Evolutionary conservation across 1,140 invertebrate genomes (phyloP).

Genomic region (Drosophila willistoni): DNA sequence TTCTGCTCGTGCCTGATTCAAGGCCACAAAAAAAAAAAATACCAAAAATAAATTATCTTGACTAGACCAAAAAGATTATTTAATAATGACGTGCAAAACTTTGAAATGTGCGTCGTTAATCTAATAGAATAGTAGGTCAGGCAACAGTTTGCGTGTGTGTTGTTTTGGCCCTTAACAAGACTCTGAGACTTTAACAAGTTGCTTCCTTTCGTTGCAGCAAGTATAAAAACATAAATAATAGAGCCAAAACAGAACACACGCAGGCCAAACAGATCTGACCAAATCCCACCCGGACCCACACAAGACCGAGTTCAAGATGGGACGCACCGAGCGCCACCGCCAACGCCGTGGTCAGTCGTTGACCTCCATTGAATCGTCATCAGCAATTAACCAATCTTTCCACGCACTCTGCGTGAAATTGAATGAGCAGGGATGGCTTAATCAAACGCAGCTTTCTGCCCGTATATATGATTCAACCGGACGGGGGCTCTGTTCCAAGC

Average conservation of each 20-base stretch:
- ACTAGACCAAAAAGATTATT: constrained; percentile 45
- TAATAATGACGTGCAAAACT: constrained; percentile 56
- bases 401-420: constrained; percentile 56
- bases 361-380: neutral
- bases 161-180: constrained; percentile 64
- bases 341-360: constrained; percentile 19
- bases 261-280: constrained; percentile 19
- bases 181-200: constrained; percentile 48
- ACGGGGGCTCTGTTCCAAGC: constrained; percentile 71
- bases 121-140: constrained; percentile 45
- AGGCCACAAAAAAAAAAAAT: constrained; percentile 46
- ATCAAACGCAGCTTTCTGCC: constrained; percentile 53
- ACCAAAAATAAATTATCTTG: constrained; percentile 39
- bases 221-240: constrained; percentile 38
- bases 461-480: constrained; percentile 53
- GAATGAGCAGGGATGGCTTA: constrained; percentile 58
- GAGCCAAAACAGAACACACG: constrained; percentile 73
- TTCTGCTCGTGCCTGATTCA: constrained; percentile 32
- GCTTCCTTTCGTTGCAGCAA: constrained; percentile 80
- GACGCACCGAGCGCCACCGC: constrained; percentile 64
- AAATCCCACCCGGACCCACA: neutral
- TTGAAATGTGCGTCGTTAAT: constrained; percentile 9
- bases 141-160: constrained; percentile 71
- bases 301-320: constrained; percentile 46
- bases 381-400: constrained; percentile 4